Conservation (phyloP, 2,797 vertebrate genomes). For the Coluber constrictor region DNA sequence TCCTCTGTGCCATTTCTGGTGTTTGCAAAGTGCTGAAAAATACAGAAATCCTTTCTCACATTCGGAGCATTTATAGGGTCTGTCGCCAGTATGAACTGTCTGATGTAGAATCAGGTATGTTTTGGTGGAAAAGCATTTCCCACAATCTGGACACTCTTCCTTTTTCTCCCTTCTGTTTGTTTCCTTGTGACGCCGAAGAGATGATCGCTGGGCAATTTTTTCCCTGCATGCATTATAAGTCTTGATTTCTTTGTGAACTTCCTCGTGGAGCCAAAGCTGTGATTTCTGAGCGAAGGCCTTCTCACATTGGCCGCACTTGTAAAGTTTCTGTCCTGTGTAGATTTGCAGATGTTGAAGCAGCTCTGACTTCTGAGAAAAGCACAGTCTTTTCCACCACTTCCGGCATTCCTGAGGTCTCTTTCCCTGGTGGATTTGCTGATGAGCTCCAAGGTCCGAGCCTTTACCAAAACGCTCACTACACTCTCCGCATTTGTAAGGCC, state of each 20-base stretch:
- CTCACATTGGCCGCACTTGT: neutral
- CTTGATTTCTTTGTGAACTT: neutral
- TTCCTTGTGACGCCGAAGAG: neutral
- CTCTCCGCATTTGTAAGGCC: too few relatives aligned
- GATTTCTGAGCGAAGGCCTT: neutral
- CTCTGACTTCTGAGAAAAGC: neutral
- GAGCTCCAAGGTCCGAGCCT: neutral
- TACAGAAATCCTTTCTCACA: neutral
- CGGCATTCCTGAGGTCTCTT: neutral
- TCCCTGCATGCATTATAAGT: neutral
- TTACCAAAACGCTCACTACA: neutral
- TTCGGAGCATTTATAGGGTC: neutral
- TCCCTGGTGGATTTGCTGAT: neutral
- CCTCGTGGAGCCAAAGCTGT: neutral
- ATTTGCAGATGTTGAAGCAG: neutral
- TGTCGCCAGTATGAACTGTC: neutral
- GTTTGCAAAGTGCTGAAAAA: neutral
- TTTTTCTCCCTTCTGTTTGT: neutral
- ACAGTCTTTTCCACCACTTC: neutral
- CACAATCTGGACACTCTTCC: neutral
- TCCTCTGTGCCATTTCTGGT: neutral
- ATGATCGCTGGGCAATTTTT: accelerated
- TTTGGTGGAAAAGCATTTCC: neutral
- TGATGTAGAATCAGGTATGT: neutral
- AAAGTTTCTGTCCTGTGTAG: neutral